Evolutionary conservation across 2,797 vertebrate genomes (phyloP).

Genomic region (Sebastiscus albofasciatus): DNA sequence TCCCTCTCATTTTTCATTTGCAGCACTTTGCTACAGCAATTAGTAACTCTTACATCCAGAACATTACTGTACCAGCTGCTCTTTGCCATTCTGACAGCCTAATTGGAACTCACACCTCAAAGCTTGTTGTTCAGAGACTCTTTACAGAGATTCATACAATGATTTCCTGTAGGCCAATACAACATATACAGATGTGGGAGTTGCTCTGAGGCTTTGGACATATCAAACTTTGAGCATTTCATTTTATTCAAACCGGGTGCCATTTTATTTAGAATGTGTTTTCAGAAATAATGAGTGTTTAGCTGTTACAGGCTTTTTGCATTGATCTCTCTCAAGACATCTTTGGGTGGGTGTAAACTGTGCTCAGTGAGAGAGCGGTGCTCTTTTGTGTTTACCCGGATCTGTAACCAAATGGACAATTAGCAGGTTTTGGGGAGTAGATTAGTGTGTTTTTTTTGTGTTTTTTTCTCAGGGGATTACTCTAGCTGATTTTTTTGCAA

Average conservation of each 20-base stretch:
- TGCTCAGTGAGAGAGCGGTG: slow-evolving; percentile 27
- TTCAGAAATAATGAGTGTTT: slow-evolving; percentile 31
- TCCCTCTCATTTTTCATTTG: slow-evolving; percentile 56
- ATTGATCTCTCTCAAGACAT: slow-evolving; percentile 46
- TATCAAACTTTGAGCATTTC: slow-evolving; percentile 7
- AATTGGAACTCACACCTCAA: slow-evolving; percentile 51
- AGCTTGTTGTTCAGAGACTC: slow-evolving; percentile 40
- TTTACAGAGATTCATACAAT: slow-evolving; percentile 17
- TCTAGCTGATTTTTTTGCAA: slow-evolving; percentile 45
- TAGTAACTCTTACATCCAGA: slow-evolving; percentile 57
- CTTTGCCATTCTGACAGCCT: slow-evolving; percentile 51
- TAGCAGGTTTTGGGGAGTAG: slow-evolving; percentile 68
- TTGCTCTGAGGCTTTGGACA: neutral
- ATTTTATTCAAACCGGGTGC: neutral
- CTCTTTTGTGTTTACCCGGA: slow-evolving; percentile 55
- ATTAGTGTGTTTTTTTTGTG: slow-evolving; percentile 57
- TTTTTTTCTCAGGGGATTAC: slow-evolving; percentile 59
- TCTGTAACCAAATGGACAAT: slow-evolving; percentile 76
- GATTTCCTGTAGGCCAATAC: neutral
- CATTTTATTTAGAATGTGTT: slow-evolving; percentile 27
- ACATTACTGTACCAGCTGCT: slow-evolving; percentile 57
- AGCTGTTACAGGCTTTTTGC: slow-evolving; percentile 24
- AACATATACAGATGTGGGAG: neutral
- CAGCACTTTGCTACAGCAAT: slow-evolving; percentile 58
- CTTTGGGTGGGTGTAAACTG: slow-evolving; percentile 46